These are phyloP conservation scores for Mactromeris polynyma DNA, from an alignment of 2,888 invertebrate species.

Conservation along the genomic window DNA sequence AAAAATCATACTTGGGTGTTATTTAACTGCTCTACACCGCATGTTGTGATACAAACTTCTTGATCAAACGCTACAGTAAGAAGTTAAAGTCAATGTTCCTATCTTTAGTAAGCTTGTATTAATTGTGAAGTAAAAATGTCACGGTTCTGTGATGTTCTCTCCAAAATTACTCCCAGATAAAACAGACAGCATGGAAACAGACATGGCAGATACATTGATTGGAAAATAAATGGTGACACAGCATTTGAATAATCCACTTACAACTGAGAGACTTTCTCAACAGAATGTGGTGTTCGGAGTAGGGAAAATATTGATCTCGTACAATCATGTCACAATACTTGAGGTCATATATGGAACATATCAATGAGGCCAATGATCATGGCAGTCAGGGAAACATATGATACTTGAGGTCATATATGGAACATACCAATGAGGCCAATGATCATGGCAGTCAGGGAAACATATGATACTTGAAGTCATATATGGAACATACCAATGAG, in stretches of 20 bases:
- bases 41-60: no score
- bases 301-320: not conserved
- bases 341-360: not conserved
- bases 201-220: slow-evolving; percentile 2
- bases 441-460: no score
- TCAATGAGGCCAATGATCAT: not conserved
- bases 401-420: not conserved
- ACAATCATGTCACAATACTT: not conserved
- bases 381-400: not conserved
- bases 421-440: not conserved
- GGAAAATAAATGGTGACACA: not conserved
- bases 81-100: no score
- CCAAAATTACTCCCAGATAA: not conserved
- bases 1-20: no score
- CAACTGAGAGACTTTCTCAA: not conserved
- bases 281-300: not conserved
- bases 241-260: slow-evolving; percentile 5
- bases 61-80: no score
- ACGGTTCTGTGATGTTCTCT: no score
- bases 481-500: no score
- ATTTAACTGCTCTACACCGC: no score
- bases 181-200: not conserved
- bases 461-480: no score
- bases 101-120: no score
- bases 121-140: no score